phyloP scores from a whole-genome alignment of 2,797 vertebrate species.

The Microhierax caerulescens region DNA sequence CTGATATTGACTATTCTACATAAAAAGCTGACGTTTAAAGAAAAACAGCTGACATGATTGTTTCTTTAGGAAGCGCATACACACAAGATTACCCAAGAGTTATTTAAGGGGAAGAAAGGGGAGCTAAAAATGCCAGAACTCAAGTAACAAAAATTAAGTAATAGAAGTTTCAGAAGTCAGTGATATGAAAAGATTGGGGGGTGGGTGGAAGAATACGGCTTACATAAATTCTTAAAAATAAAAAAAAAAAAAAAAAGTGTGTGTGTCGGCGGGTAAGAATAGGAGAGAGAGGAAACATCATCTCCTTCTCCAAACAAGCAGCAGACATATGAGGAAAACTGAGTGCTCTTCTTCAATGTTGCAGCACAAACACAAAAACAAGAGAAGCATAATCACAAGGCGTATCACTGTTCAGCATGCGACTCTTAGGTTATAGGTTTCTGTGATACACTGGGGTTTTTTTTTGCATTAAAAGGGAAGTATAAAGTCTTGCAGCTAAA shows the following conservation, averaged over 20 bases:
- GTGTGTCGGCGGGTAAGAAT: too few species aligned
- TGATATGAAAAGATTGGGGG: not conserved
- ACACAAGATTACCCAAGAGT: not conserved
- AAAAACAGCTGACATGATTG: not conserved
- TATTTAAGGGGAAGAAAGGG: slow-evolving; percentile 31
- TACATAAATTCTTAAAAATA: not conserved
- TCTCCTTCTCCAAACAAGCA: not conserved
- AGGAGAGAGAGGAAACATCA: not conserved
- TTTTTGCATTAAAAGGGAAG: not conserved
- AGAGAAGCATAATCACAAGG: not conserved
- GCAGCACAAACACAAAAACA: not conserved
- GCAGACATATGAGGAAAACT: not conserved
- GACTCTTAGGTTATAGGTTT: not conserved
- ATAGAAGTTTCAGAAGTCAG: not conserved
- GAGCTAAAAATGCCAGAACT: slow-evolving; percentile 19
- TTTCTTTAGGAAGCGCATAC: slow-evolving; percentile 20
- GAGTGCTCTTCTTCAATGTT: not conserved
- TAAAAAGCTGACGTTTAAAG: not conserved
- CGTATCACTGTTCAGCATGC: not conserved
- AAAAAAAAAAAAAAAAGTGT: too few species aligned
- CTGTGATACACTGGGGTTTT: not conserved
- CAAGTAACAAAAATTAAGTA: slow-evolving; percentile 23
- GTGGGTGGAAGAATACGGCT: not conserved
- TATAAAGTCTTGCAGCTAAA: not conserved
- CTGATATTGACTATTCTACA: not conserved